Evolutionary conservation across 2,113 vertebrate species (phyloP), one percentile per base, ranked within the genome.

Genomic region (Semnopithecus entellus): DNA sequence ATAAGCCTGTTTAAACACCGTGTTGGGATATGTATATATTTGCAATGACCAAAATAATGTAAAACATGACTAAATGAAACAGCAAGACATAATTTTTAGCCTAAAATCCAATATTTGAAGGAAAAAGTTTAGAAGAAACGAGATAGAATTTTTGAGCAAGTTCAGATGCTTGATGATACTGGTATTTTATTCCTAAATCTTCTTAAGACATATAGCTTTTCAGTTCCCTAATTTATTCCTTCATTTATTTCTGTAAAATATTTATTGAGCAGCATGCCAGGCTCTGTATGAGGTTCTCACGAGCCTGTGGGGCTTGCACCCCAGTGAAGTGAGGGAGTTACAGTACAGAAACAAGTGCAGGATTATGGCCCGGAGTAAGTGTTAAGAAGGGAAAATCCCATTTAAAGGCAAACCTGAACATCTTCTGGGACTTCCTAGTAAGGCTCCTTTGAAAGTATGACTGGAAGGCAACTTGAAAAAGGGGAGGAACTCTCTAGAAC

Each of bases 21-120:
- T 40, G 6, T 89, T 89, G 89, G 83, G 48, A 59, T 72, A 78
- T 48, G 2, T 70, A 48, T 35, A 17, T 18, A 22, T 64, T 52
- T 73, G 10, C 16, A 76, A 0, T 87, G 22, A 93, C 55, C 38
- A 75, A 85, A 78, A 45, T 35, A 50, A 38, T 35, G 32, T 40
- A 90, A 80, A 86, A 18, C 32, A 57, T 79, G 76, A 66, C 23
- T 70, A 73, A 95, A 38, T 90, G 75, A 94, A 87, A 66, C 3
- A 27, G 78, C 40, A 79, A 83, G 83, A 78, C 76, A 52, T 91
- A 95, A 52, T 35, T 72, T 90, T 79, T 23, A 95, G 50, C 55
- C 55, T 88, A 11, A 94, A 75, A 64, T 45, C 25, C 22, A 45
- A 20, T 40, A 8, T 90, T 90, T 48, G 32, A 78, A 89, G 35